A percentile compares a stretch with the other conserved stretches of the same genome.
Evolutionary conservation across 1,140 invertebrate genomes (phyloP).

Genomic region (Zaprionus ghesquierei): DNA sequence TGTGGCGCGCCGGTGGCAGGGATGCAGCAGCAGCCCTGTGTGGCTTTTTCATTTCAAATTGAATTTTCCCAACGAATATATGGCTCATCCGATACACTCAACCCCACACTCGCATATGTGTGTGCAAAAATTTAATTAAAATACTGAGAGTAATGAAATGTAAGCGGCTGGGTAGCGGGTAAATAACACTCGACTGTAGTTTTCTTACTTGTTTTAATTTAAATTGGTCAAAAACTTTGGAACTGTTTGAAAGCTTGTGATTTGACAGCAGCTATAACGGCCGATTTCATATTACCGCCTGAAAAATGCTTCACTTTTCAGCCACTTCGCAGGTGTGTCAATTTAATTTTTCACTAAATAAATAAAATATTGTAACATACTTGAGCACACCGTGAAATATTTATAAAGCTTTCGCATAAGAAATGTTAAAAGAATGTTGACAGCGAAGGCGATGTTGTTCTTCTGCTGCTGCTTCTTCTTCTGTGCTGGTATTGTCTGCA

Average conservation of each 20-base stretch:
- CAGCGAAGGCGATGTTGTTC: constrained; percentile 20
- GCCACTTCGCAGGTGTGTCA: constrained; percentile 9
- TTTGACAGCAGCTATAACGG: not conserved
- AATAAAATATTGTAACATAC: constrained; percentile 43
- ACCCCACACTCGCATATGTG: constrained; percentile 12
- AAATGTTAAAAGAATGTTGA: constrained; percentile 39
- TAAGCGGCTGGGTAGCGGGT: too few relatives aligned
- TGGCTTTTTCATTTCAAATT: constrained; percentile 67
- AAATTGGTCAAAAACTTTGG: not conserved
- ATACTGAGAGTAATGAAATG: constrained; percentile 21
- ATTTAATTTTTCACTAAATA: constrained; percentile 24
- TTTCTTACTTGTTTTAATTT: too few relatives aligned
- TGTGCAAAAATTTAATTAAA: constrained; percentile 46
- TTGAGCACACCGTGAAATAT: constrained; percentile 48
- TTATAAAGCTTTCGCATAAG: constrained; percentile 49
- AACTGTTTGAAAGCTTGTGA: not conserved
- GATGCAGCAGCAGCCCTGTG: constrained; percentile 13
- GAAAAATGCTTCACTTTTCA: constrained; percentile 20
- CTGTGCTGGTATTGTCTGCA: constrained; percentile 52
- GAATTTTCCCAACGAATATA: constrained; percentile 48
- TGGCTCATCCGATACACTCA: constrained; percentile 10
- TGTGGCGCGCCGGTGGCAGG: not conserved
- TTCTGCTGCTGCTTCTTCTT: constrained; percentile 6
- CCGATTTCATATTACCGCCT: constrained; percentile 5
- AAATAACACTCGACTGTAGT: too few relatives aligned